Base-by-base conservation (phyloP, 2,797 vertebrate species). In the Microcaecilia unicolor region DNA sequence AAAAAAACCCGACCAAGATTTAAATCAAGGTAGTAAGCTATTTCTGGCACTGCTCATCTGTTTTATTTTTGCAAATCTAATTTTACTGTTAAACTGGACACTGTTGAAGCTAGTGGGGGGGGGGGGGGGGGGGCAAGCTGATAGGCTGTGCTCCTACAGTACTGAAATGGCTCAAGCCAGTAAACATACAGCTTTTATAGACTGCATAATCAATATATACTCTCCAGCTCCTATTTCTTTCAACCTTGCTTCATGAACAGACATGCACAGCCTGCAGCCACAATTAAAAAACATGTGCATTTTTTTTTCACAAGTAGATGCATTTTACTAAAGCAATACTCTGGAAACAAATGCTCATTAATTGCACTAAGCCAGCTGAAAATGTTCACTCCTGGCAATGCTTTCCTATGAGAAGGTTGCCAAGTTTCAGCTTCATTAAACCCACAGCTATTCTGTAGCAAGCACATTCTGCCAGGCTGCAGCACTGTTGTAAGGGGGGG, bases 381-480 rank as follows among this genome's bases (percentile, higher is more conserved):
- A 50, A 66, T 2, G 30, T 11, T 55, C 37, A 25, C 44, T 43
- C 43, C 43, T 39, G 37, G 53, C 53, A 57, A 18, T 9, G 24
- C 17, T 52, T 3, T 39, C 37, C 48, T 33, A 22, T 22, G 37
- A 24, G 40, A 24, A 1, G 38, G 39, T 22, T 62, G 58, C 64
- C 52, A 72, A 57, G 36, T 67, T 61, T 69, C 54, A 48, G 55
- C 61, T 65, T 70, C 64, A 61, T 70, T 73, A 69, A 69, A 67
- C 45, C 17, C 58, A 52, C 1, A 48, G 44, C 35, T 44, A 48
- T 46, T 69, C 52, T 41, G 25, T 50, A 58, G 58, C 53, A 52
- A 61, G 51, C 33, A 43, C 31, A 27, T 58, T 67, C 38, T 64
- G 63, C 41, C 52, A 51, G 41, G 51, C 37, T 48, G 61, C 52